Base-by-base conservation (phyloP, 2,113 vertebrate species). In the Enhydra lutris region DNA sequence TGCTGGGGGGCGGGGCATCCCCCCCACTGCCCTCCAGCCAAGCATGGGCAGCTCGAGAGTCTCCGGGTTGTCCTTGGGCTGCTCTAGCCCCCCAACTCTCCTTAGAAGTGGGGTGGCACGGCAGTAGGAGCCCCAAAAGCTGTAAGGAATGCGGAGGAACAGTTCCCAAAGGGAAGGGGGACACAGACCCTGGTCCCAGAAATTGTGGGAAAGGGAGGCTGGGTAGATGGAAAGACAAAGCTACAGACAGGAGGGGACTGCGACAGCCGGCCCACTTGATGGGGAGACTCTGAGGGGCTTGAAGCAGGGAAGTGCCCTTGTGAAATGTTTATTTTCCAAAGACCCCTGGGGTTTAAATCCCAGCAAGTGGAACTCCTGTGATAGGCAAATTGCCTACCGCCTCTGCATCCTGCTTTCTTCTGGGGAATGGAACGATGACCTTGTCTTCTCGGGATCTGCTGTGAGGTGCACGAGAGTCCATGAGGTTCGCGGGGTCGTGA, bases 21-120 rank as follows among this genome's bases (percentile, higher is more conserved):
- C 52, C 12, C 15, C 8, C 9, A 11, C 50, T 1, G 0, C 76
- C 36, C 17, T 65, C 36, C 61, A 8, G 5, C 4, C 4, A 0
- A 39, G 26, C n/a, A 14, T 21, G 26, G 26, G 55, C 47, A 57
- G 69, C 69, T 85, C 59, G 57, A 29, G 31, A 85, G 39, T 59
- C 74, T 31, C 59, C 34, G 34, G n/a, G 23, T 59, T 84, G 36
- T 34, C 57, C 45, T 57, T 42, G 42, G 31, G 45, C 29, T n/a
- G 71, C 50, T 42, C 8, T 17, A 52, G 29, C 21, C 1, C 10
- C 36, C 45, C 36, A 21, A 11, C 65, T 65, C 74, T 87, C 55
- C 55, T n/a, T 21, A 23, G 47, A 74, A 57, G 88, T 31, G 86
- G n/a, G 1, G 47, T 26, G 45, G 24, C 3, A 15, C 39, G 31